Base-by-base conservation (phyloP, 2,113 vertebrate species). In the Prionailurus bengalensis region DNA sequence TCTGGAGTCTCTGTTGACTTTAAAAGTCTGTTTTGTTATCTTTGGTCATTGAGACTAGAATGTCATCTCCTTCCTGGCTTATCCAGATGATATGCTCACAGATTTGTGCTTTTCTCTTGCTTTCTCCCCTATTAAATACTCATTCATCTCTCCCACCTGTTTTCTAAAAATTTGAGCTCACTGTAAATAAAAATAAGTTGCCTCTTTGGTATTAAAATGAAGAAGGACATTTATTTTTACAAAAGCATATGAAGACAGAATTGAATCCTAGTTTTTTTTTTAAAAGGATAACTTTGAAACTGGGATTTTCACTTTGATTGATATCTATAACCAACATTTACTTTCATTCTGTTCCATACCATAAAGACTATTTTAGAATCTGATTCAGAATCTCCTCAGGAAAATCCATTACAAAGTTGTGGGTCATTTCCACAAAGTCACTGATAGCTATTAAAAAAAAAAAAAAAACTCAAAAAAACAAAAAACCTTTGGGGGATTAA, bases 371-470 rank as follows among this genome's bases (percentile, higher is more conserved):
- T 53, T 68, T 58, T 23, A 48, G 15, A 45, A 31, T 73, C 33
- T 58, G 48, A 68, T n/a, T 65, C 63, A 51, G 48, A 42, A 7
- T 55, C 23, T 48, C 4, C 11, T 96, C 58, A 81, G 27, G 58
- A 97, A 97, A 98, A 78, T 6, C 55, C 0, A 10, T 16, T 53
- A 0, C 31, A 68, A 51, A 0, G 1, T 4, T 74, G 12, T 86
- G 85, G 78, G 0, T 3, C 3, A 11, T 93, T 98, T 97, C 95
- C 58, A 96, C 6, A 48, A 93, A 85, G 88, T 63, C 17, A 48
- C 58, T 61, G 8, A 25, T 2, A 91, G 21, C 70, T 91, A 87
- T 51, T 33, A 12, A 93, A 86, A 92, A 81, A 53, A 86, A 92
- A 81, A 53, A 15, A 1, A 61, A 63, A 63, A 31, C 23, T 27